Evolutionary conservation across 2,888 invertebrate genomes (phyloP).

Genomic region (Drosophila atripex): DNA sequence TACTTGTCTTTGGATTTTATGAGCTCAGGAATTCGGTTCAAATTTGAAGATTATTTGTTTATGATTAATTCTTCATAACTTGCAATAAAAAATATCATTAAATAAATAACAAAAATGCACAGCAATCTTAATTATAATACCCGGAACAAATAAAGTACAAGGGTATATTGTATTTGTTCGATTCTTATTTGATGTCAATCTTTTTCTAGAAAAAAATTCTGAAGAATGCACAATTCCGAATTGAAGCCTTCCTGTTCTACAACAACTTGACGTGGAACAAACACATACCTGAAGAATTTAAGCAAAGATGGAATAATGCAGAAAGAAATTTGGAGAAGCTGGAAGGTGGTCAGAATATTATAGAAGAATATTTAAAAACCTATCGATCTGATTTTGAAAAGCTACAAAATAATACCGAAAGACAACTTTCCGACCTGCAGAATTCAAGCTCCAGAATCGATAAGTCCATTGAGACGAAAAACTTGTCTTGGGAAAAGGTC

Average conservation of each 20-base stretch:
- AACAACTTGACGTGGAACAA: not conserved
- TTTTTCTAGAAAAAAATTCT: not conserved
- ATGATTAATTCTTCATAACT: no score
- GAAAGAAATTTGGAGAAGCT: not conserved
- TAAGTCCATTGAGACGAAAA: not conserved
- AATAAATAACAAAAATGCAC: no score
- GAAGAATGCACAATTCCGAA: not conserved
- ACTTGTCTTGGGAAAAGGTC: not conserved
- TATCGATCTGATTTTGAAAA: not conserved
- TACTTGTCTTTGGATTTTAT: no score
- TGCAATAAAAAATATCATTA: no score
- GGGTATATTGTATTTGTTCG: no score
- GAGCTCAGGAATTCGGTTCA: no score
- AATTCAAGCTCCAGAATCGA: not conserved
- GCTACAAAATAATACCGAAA: not conserved
- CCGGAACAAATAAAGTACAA: no score
- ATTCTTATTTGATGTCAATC: no score
- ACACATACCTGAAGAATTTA: not conserved
- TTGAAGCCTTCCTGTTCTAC: not conserved
- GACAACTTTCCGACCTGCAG: not conserved
- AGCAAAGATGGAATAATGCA: not conserved
- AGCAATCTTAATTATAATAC: no score
- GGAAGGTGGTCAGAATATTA: not conserved
- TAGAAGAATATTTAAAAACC: not conserved
- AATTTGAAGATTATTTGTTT: no score